Base-by-base conservation (phyloP, 2,888 invertebrate genomes). In the Drosophila meridiana region DNA sequence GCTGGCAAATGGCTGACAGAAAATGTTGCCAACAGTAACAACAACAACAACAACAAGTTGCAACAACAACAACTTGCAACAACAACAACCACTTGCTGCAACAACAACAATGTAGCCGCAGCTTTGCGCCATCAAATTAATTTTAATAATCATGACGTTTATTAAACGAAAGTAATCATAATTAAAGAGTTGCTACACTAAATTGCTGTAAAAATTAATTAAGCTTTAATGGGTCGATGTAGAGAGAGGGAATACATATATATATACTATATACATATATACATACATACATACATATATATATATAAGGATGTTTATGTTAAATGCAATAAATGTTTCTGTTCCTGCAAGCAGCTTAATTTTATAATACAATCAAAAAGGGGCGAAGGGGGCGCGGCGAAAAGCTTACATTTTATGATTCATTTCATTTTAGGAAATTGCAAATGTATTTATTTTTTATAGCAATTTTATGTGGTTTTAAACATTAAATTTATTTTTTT, bases 101-200 rank as follows among this genome's bases (percentile, higher is more conserved):
- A 8, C 53, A 28, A 40, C 52, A 47, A 36, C 57, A 59, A 40
- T 60, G 50, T 60, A 30, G 48, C 76, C 56, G n/a, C 77, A 65
- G 61, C 71, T 73, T 80, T 64, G 47, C 52, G 66, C 70, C 80
- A 82, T 81, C 71, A 84, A 88, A 86, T 86, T 76, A 81, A 89
- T 86, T 81, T 86, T 78, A 72, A 79, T 78, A 71, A 85, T 87
- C 71, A 85, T 78, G 69, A 62, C 69, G 71, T 73, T 82, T 87
- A 85, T 87, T 83, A 78, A 83, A 77, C 63, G 73, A 69, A 68
- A 62, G 83, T 71, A 70, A 83, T 81, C 76, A 81, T 83, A 76
- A 84, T 84, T 78, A 83, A 75, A 52, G 60, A 42, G 60, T 74
- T 69, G 50, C 52, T 63, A 52, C 68, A 66, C 50, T 75, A 66